Base-by-base conservation (phyloP, 2,113 vertebrate species). In the Myanophis thanlyinensis region DNA sequence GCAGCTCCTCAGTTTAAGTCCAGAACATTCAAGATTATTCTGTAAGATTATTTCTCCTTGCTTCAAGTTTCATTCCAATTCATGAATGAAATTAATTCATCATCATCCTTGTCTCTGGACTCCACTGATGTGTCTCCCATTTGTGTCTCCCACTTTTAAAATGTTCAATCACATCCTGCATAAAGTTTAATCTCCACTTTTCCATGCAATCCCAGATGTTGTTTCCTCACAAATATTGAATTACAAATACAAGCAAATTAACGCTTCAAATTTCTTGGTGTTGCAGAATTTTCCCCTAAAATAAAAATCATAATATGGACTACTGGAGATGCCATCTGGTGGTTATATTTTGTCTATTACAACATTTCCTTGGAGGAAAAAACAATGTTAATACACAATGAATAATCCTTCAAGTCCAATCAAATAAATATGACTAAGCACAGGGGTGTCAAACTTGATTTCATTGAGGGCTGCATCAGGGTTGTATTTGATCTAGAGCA, bases 321-420 rank as follows among this genome's bases (percentile, higher is more conserved):
- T 10, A 13, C 3, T 52, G 53, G 87, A 90, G 30, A 25, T 93
- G 95, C 97, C 97, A 96, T 92, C 97, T 98, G 94, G 93, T 97
- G 97, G 93, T 84, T 5, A 8, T 15, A 92, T 52, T 88, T n/a
- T 0, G 1, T 30, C 4, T 13, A 9, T 1, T 20, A 80, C 0
- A 11, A 48, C 35, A 27, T 56, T 59, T 27, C 8, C 40, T 25
- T 25, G 35, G 27, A 22, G 54, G 15, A 23, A 30, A 86, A 62
- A 62, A 59, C n/a, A n/a, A n/a, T n/a, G 3, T 25, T 12, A 3
- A 59, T 47, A 47, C 9, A 47, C 9, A 11, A 25, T 48, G 10
- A 47, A 10, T 85, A 47, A 85, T 51, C 20, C 35, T 9, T 13
- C 30, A 84, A 84, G 30, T 56, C 5, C 18, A 8, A 25, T 87